Percentiles rank a stretch among this genome's conserved stretches.
phyloP scores from a whole-genome alignment of 1,140 invertebrate species.

The Tetramorium parvispinum region DNA sequence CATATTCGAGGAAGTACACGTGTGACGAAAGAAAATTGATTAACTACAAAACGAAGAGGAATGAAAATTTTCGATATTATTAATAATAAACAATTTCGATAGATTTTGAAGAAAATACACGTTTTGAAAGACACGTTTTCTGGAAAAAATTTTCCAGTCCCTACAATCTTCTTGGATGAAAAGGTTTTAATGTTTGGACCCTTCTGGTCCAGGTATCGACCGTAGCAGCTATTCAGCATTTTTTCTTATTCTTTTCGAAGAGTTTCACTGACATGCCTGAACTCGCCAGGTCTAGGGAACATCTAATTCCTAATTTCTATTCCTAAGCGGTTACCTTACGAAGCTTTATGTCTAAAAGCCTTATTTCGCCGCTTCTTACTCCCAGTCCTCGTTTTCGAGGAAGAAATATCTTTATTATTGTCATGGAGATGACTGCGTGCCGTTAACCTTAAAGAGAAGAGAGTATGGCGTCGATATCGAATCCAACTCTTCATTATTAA shows the following conservation, averaged over 20 bases:
- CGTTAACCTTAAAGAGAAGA: conserved; percentile 7
- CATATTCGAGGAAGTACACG: not conserved
- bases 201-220: conserved; percentile 69
- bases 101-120: not conserved
- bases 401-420: conserved; percentile 85
- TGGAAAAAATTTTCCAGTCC: conserved; percentile 51
- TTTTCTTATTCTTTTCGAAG: conserved; percentile 75
- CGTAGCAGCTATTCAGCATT: conserved; percentile 67
- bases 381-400: conserved; percentile 60
- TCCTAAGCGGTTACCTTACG: conserved; percentile 70
- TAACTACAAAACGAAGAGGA: not conserved
- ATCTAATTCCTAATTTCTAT: conserved; percentile 82
- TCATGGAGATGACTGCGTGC: conserved; percentile 81
- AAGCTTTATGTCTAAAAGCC: conserved; percentile 19
- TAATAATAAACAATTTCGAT: not conserved
- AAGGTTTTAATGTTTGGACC: conserved; percentile 23
- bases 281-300: conserved; percentile 69
- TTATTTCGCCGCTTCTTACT: conserved; percentile 72
- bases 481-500: not conserved
- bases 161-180: not conserved
- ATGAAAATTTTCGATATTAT: not conserved
- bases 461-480: conserved; percentile 33
- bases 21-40: not conserved
- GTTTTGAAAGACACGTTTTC: not conserved
- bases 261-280: conserved; percentile 68